Base-by-base conservation (phyloP, 1,140 invertebrate species). In the Fopius arisanus region DNA sequence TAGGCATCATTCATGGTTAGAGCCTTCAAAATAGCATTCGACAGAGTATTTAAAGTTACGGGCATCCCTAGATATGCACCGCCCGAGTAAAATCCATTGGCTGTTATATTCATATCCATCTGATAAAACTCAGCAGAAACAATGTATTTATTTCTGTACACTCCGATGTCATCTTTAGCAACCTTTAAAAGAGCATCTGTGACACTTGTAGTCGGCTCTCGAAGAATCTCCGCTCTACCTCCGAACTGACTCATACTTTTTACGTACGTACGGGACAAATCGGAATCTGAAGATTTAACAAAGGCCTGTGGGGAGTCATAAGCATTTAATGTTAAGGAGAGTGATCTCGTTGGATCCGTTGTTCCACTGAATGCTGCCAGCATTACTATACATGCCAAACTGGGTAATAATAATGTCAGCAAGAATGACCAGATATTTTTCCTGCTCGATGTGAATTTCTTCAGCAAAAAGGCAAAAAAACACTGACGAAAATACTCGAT, bases 71-170 rank as follows among this genome's bases (percentile, higher is more conserved):
- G 83, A 14, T 79, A 68, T 5, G 86, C 86, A 29, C 78, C 78
- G 1, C 78, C 80, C 0, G 87, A 88, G 54, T 81, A 88, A 66
- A 88, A 78, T 2, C 82, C 86, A 68, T 84, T 87, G 2, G 78
- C 83, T 3, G 10, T 10, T 2, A 54, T 21, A 3, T 63, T 59
- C 6, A 65, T 51, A 2, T 29, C 72, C 0, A 75, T 81, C 4
- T 28, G 66, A 68, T 86, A 86, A 54, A 88, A 86, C 81, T 87
- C 81, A 0, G 80, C 84, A 2, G 87, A 83, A 1, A 80, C 77
- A 0, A 88, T 83, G 0, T 83, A 67, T 28, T 81, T 78, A 33
- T 86, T 87, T 0, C 79, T 79, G 67, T 86, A 88, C 2, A 77
- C 74, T 0, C 79, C 79, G 10, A 85, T 72, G 71, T 87, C 79